Percentiles rank a stretch among this genome's conserved stretches.
Evolutionary conservation across 2,888 invertebrate species (phyloP).

Genomic region (Thysanoteuthis rhombus): DNA sequence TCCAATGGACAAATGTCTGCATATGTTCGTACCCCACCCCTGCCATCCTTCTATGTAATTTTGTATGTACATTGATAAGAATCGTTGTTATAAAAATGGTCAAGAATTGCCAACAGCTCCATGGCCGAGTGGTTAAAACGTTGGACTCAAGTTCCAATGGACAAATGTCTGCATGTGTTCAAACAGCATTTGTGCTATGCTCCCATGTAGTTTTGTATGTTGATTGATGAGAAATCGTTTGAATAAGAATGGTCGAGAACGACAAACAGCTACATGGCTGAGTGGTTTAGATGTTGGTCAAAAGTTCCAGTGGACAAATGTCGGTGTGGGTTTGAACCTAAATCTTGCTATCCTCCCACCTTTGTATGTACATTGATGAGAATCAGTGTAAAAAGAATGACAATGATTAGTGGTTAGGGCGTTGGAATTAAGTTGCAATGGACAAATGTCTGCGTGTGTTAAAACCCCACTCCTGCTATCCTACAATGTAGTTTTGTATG

Average conservation of each 20-base stretch:
- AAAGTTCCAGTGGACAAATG: not conserved
- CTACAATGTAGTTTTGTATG: not conserved
- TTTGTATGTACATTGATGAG: not conserved
- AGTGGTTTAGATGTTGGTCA: not conserved
- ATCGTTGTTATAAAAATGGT: not conserved
- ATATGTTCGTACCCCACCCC: not conserved
- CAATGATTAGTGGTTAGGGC: too few relatives aligned
- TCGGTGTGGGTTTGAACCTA: not conserved
- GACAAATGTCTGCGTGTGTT: not conserved
- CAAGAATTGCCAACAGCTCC: accelerated
- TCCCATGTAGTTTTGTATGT: too few relatives aligned
- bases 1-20: not conserved
- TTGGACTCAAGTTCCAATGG: not conserved
- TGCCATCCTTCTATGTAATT: not conserved
- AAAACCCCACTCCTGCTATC: not conserved
- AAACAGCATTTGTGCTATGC: not conserved
- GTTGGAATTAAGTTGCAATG: too few relatives aligned
- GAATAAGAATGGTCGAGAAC: not conserved
- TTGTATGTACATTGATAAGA: not conserved
- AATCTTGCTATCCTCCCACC: not conserved
- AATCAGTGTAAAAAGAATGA: too few relatives aligned
- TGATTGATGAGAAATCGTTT: too few relatives aligned
- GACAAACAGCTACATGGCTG: not conserved
- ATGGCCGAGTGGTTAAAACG: not conserved
- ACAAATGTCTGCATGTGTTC: not conserved